Base-by-base conservation (phyloP, 2,888 invertebrate species). In the Rhorus exstirpatorius region DNA sequence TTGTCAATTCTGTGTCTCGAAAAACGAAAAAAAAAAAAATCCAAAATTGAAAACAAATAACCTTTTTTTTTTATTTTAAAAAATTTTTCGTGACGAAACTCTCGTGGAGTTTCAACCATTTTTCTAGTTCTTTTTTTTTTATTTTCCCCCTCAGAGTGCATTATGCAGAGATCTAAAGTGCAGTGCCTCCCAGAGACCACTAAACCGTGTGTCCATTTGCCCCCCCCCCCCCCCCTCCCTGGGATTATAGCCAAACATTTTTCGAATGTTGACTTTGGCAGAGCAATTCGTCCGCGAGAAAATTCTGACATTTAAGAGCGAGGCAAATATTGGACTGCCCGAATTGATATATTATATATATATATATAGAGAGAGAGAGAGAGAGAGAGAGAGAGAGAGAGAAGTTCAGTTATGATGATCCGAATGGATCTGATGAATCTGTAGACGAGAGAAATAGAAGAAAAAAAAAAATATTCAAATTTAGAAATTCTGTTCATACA, bases 251-350 rank as follows among this genome's bases (percentile, higher is more conserved):
- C 85, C 86, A 85, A 88, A 86, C 84, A 88, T 84, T 87, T 88
- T 80, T 86, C 83, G 85, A 85, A 87, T 89, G 88, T 89, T 89
- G 85, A 85, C 87, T 88, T 89, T 89, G 89, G 89, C 85, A 78
- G 75, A 35, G 44, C 35, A 65, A 55, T 44, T 6, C 55, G 44
- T 70, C 38, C 55, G 75, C 53, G 55, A 67, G 75, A 19, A 65
- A 21, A n/a, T 83, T 75, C 86, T 87, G 88, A 87, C 87, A 88
- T 89, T 88, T 86, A 87, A 86, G 86, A 86, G 86, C 81, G 79
- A 72, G 67, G 86, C 86, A 89, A 89, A 89, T 89, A 89, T 89
- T 89, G 87, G 86, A 78, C 49, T 35, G 67, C 85, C 88, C 84
- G 85, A 88, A 87, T 84, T 35, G 84, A 83, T 83, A 86, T 61